Conservation (phyloP, 2,797 vertebrate species). For the Cercopithecus mitis region DNA sequence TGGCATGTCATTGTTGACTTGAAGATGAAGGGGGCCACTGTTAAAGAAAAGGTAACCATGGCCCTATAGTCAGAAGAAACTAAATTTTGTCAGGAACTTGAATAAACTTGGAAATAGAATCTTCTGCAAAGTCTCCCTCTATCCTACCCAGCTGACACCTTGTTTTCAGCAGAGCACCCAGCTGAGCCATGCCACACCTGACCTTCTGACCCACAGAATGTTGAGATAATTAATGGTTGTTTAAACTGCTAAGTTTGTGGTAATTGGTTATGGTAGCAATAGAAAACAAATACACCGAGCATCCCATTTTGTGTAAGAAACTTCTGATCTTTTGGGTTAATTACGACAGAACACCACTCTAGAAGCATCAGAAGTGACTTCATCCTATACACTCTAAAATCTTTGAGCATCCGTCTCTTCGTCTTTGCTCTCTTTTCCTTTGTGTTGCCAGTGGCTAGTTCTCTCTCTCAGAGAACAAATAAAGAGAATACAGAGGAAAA, state of each 20-base stretch:
- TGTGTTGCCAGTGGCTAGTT: not conserved
- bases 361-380: not conserved
- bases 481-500: not conserved
- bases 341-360: not conserved
- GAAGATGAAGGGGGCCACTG: not conserved
- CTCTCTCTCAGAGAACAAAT: not conserved
- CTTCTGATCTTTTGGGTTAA: not conserved
- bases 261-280: not conserved
- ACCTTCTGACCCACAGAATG: not conserved
- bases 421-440: not conserved
- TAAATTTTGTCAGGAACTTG: not conserved
- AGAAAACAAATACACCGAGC: not conserved
- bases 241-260: not conserved
- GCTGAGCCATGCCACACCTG: not conserved
- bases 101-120: not conserved
- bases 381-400: not conserved
- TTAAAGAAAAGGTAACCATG: not conserved
- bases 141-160: not conserved
- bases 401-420: too few species aligned
- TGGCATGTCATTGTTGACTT: not conserved
- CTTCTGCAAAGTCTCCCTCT: not conserved
- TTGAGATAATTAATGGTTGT: not conserved
- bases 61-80: not conserved
- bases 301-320: not conserved
- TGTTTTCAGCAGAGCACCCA: not conserved